Base-by-base conservation (phyloP, 2,888 invertebrate species). In the Deilephila porcellus region DNA sequence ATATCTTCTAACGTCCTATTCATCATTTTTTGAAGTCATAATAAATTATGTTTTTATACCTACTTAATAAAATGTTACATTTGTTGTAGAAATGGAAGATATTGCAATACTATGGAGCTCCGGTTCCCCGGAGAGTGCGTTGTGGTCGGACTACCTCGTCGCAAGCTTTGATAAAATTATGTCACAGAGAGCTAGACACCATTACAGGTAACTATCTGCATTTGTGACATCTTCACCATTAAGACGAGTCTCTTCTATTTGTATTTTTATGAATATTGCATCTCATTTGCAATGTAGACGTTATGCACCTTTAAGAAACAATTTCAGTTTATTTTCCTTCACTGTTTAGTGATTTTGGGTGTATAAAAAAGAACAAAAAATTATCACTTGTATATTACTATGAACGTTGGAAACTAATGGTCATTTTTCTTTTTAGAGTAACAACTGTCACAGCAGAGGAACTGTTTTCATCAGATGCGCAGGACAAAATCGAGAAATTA, bases 121-220 rank as follows among this genome's bases (percentile, higher is more conserved):
- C 75, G 96, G 96, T 75, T 97, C 97, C 81, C 97, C 97, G 71
- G 97, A 97, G 79, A 97, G 98, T 76, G 96, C 96, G 34, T 90
- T 97, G 72, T 97, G 98, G 97, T 97, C 97, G 25, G 97, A 97
- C 86, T 98, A 97, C 89, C 96, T 98, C 80, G 96, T 96, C 70
- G 96, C 97, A 74, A 97, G 97, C 90, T 98, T 98, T 90, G 97
- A 97, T 88, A 97, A 97, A 91, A 97, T 97, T 81, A 97, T 97
- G 93, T 96, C 97, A 77, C 97, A 97, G 86, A 96, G 97, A 84
- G 97, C 97, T 76, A 95, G 97, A 82, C 96, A 97, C 82, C 97
- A 97, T 78, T 97, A 97, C 93, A 97, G 97, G 97, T 97, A 91
- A 63, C 4, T 11, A 73, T 37, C 25, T 67, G 25, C 52, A 45